Conservation (phyloP, 2,797 vertebrate species). For the Pogoniulus pusillus region DNA sequence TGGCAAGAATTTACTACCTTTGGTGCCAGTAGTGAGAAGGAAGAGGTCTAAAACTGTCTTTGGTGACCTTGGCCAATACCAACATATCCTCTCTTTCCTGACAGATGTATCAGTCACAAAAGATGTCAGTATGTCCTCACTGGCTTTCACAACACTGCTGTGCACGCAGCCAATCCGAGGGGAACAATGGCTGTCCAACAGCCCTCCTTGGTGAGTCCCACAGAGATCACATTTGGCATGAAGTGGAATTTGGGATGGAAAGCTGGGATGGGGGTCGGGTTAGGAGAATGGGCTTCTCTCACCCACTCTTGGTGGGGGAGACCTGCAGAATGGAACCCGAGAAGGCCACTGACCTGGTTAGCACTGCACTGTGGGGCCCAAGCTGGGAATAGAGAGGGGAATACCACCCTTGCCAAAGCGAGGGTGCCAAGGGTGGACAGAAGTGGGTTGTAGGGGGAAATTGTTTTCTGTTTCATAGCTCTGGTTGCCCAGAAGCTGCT, state of each 20-base stretch:
- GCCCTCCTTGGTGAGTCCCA: background rate
- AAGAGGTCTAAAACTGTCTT: background rate
- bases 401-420: background rate
- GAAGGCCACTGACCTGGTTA: background rate
- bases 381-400: constrained; percentile 33
- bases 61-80: background rate
- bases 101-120: background rate
- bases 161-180: background rate
- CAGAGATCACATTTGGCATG: background rate
- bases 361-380: constrained; percentile 45
- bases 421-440: background rate
- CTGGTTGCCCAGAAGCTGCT: constrained; percentile 27
- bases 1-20: background rate
- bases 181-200: background rate
- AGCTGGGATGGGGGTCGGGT: background rate
- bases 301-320: background rate
- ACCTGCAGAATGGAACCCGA: background rate
- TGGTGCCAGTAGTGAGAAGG: background rate
- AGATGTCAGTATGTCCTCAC: background rate
- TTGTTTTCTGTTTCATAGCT: background rate
- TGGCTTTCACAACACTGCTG: background rate
- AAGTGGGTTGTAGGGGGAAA: background rate
- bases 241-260: background rate
- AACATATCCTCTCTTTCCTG: background rate
- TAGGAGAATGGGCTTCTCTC: background rate